phyloP scores from a whole-genome alignment of 1,140 invertebrate genomes.

The Drosophila sulfurigaster region DNA sequence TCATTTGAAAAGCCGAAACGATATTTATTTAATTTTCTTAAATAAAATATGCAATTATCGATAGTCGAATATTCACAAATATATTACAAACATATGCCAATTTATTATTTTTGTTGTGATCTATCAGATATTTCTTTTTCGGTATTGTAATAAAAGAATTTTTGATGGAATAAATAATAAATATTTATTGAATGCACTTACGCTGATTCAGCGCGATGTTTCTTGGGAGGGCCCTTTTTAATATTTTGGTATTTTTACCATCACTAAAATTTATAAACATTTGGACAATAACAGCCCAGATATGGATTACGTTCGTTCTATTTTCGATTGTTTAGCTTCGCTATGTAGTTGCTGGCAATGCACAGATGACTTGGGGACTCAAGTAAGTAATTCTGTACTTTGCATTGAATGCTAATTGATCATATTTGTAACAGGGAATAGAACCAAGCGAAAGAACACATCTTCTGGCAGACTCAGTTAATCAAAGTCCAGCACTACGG shows the following conservation, averaged over 20 bases:
- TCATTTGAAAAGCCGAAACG: no score
- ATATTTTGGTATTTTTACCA: slow-evolving; percentile 6
- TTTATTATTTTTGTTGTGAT: no score
- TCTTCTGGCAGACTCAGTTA: slow-evolving; percentile 89
- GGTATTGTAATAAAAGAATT: no score
- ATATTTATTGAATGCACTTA: no score
- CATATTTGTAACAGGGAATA: slow-evolving; percentile 53
- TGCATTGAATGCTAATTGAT: neutral
- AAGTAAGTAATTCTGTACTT: slow-evolving; percentile 81
- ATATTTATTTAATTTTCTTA: no score
- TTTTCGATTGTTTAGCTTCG: slow-evolving; percentile 72
- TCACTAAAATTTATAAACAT: slow-evolving; percentile 33
- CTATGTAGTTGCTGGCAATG: slow-evolving; percentile 84
- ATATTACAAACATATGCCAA: no score
- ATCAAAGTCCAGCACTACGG: slow-evolving; percentile 88
- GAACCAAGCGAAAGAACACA: slow-evolving; percentile 89
- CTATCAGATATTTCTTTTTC: no score
- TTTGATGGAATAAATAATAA: neutral
- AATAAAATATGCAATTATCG: no score
- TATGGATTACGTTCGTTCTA: slow-evolving; percentile 80
- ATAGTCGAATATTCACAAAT: no score
- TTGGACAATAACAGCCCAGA: slow-evolving; percentile 13
- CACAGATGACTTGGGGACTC: slow-evolving; percentile 85
- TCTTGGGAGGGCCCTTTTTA: slow-evolving; percentile 10
- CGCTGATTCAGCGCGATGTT: neutral